phyloP scores from a whole-genome alignment of 1,140 invertebrate genomes.

The Adelges cooleyi region DNA sequence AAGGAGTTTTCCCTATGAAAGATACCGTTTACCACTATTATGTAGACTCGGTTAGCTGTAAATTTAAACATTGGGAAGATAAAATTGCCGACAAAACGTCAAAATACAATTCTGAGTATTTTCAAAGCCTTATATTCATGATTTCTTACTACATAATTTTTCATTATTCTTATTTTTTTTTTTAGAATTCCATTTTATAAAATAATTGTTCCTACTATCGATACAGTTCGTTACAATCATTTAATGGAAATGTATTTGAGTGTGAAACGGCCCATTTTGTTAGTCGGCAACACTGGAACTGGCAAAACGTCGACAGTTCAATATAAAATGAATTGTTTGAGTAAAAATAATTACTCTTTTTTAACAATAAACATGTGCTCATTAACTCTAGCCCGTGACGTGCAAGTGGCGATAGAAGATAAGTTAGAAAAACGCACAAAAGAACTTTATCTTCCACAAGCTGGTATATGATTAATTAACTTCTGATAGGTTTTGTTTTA shows the following conservation, averaged over 20 bases:
- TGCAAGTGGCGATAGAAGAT: constrained; percentile 71
- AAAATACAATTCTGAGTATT: background rate
- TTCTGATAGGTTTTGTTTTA: too few relatives aligned
- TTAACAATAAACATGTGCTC: constrained; percentile 88
- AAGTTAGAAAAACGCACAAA: constrained; percentile 57
- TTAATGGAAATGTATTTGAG: constrained; percentile 58
- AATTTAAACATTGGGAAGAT: constrained; percentile 66
- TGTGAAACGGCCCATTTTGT: constrained; percentile 54
- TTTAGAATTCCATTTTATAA: background rate
- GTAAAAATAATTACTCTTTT: constrained; percentile 67
- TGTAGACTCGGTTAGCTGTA: constrained; percentile 55
- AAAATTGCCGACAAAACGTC: constrained; percentile 52
- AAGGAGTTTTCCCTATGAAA: constrained; percentile 58
- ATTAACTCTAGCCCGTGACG: constrained; percentile 66
- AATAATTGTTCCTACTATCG: constrained; percentile 69
- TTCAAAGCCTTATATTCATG: background rate
- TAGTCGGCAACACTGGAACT: constrained; percentile 85
- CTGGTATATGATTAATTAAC: background rate
- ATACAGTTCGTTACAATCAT: constrained; percentile 65
- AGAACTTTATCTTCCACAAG: constrained; percentile 55
- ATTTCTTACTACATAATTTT: too few relatives aligned
- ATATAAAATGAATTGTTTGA: constrained; percentile 59
- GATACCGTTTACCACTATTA: constrained; percentile 80
- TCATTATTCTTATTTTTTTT: background rate
- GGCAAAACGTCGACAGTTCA: constrained; percentile 81